Evolutionary conservation across 2,113 vertebrate species (phyloP), one percentile per base, ranked within the genome.

Genomic region (Hiodon tergisus): DNA sequence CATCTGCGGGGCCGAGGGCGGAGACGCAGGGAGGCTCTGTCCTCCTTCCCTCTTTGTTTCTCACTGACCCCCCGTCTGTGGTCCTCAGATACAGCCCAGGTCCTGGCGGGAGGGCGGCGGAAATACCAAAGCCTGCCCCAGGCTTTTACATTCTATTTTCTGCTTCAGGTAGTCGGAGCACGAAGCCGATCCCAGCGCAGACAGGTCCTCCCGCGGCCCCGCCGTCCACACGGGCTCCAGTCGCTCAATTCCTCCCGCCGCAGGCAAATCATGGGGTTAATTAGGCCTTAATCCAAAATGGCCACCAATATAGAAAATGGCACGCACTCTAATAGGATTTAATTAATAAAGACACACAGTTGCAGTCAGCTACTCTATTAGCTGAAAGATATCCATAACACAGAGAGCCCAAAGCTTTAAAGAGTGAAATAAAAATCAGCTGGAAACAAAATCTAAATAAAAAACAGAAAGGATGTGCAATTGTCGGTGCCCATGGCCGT

Each of bases 61-160:
- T 82, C 76, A 81, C 78, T 90, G 90, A 90, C 90, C 90, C 85
- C 83, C 81, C 85, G 88, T 90, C 86, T 86, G 84, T 85, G 83
- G 89, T 77, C 84, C 86, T 91, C 89, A 91, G 88, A 87, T 87
- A 78, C 81, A 86, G 86, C 81, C 85, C 87, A 88, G 91, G 88
- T 91, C 87, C 82, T 65, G 77, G 83, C 81, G 81, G 84, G 84
- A 78, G 77, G 79, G 85, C 57, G 68, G 83, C 83, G 87, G 85
- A 93, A 91, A 93, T 92, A 93, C 89, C 90, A 92, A 86, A 90
- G 88, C 81, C 85, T 77, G 89, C 90, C 87, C 82, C 82, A 89
- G 90, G 91, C 89, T 79, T 87, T 88, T 85, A 86, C 86, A 84
- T 90, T 87, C 59, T 70, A 59, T 84, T 82, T 87, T 81, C 76